Evolutionary conservation across 2,113 vertebrate species (phyloP).

Genomic region (Eurystomus gularis): DNA sequence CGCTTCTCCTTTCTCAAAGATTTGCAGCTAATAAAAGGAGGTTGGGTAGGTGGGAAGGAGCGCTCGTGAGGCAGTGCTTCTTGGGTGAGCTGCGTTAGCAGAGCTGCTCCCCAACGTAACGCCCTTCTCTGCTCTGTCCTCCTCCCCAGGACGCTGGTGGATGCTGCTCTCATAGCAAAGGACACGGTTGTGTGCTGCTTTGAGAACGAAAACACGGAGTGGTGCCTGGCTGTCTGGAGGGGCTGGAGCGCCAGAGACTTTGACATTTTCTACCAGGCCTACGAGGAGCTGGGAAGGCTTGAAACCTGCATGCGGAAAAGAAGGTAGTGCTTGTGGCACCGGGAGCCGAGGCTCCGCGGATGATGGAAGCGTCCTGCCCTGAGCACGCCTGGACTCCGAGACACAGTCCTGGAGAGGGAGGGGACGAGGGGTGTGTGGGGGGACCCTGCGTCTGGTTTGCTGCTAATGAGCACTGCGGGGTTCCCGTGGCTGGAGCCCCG

Average conservation of each 20-base stretch:
- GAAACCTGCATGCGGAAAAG: conserved; percentile 87
- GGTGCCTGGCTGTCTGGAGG: conserved; percentile 93
- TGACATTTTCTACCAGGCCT: conserved; percentile 91
- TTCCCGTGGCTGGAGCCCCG: background rate
- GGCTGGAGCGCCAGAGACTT: conserved; percentile 89
- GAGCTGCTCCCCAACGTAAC: background rate
- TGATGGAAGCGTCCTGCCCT: background rate
- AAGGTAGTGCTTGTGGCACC: conserved; percentile 76
- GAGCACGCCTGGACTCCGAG: background rate
- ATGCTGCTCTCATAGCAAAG: conserved; percentile 84
- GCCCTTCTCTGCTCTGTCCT: conserved; percentile 19
- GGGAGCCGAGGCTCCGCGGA: background rate
- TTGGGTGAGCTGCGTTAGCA: accelerated
- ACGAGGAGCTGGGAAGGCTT: conserved; percentile 86
- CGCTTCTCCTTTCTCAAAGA: background rate
- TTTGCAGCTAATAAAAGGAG: conserved; percentile 2
- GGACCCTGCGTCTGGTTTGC: background rate
- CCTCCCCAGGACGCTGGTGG: conserved; percentile 78
- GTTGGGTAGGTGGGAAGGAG: background rate
- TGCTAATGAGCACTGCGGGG: conserved; percentile 46
- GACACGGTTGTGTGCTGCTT: conserved; percentile 92
- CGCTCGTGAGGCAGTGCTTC: background rate
- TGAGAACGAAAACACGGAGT: conserved; percentile 77
- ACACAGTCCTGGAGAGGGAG: background rate
- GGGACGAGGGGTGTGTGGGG: background rate